These are phyloP conservation scores for Mormoops blainvillei DNA, from an alignment of 2,113 vertebrate species.

Conservation along the genomic window DNA sequence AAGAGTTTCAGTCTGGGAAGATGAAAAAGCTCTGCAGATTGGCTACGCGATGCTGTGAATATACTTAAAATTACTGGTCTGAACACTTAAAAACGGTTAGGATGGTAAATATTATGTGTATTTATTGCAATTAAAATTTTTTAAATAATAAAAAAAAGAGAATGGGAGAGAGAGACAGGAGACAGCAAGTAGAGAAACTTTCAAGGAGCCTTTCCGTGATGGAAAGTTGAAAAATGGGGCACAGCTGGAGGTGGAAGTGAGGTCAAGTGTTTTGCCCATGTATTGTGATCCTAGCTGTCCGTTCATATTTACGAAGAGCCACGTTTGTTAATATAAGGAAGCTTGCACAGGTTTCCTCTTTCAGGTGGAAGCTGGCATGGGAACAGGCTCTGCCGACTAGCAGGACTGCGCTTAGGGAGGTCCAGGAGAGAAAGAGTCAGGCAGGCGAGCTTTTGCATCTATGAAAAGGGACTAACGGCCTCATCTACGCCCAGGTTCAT, in stretches of 20 bases:
- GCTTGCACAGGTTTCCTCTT: neutral
- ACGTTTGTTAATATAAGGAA: neutral
- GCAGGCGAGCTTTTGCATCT: neutral
- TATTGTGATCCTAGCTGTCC: neutral
- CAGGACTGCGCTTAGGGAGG: neutral
- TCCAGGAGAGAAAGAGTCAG: neutral
- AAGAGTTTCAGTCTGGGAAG: neutral
- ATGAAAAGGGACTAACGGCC: neutral
- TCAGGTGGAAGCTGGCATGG: neutral
- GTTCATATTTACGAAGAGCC: neutral
- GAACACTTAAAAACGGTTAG: neutral
- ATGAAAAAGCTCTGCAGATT: neutral
- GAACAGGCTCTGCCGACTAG: no score
- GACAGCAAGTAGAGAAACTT: neutral
- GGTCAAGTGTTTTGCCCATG: neutral
- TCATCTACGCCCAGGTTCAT: neutral
- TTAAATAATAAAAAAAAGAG: neutral
- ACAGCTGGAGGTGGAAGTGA: neutral
- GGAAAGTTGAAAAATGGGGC: neutral
- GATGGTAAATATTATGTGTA: neutral
- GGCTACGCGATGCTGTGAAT: neutral
- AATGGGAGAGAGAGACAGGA: neutral
- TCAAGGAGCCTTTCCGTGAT: neutral
- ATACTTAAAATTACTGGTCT: no score
- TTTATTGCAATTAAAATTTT: neutral